A percentile compares a stretch with the other conserved stretches of the same genome.
Evolutionary conservation across 2,113 vertebrate genomes (phyloP).

Genomic region (Poicephalus meyeri): DNA sequence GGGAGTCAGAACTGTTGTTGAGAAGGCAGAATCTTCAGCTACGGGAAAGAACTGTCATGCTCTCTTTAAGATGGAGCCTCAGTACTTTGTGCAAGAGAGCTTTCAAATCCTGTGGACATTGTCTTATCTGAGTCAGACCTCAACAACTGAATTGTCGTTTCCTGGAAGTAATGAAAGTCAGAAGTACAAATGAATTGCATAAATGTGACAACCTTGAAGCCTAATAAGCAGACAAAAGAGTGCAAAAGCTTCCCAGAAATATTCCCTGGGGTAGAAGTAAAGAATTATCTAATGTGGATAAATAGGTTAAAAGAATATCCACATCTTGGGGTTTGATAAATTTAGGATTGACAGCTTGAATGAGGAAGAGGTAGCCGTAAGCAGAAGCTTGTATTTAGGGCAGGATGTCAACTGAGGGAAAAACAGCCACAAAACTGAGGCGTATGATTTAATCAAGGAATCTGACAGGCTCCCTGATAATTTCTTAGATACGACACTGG

Average conservation of each 20-base stretch:
- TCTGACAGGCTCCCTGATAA: conserved; percentile 67
- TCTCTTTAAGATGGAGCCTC: background rate
- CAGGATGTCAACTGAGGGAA: conserved; percentile 69
- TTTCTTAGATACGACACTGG: conserved; percentile 56
- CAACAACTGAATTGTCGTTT: conserved; percentile 31
- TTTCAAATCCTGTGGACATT: background rate
- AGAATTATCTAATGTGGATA: conserved; percentile 63
- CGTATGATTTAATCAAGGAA: conserved; percentile 71
- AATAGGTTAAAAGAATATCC: conserved; percentile 60
- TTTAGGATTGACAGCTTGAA: conserved; percentile 64
- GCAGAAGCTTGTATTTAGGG: conserved; percentile 72
- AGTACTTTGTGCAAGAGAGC: background rate
- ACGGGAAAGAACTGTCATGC: background rate
- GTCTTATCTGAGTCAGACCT: conserved; percentile 19
- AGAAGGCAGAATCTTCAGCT: background rate
- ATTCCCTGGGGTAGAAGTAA: conserved; percentile 48
- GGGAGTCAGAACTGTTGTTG: background rate
- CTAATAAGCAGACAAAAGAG: conserved; percentile 45
- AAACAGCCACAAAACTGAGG: conserved; percentile 45
- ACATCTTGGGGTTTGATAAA: conserved; percentile 54
- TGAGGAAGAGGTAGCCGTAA: conserved; percentile 70
- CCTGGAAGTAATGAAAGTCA: conserved; percentile 7
- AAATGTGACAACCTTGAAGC: conserved; percentile 60
- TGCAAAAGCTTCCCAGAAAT: conserved; percentile 48
- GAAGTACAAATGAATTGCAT: conserved; percentile 36